These are phyloP conservation scores for Calliopum simillimum DNA, from an alignment of 2,888 invertebrate genomes.

Conservation along the genomic window DNA sequence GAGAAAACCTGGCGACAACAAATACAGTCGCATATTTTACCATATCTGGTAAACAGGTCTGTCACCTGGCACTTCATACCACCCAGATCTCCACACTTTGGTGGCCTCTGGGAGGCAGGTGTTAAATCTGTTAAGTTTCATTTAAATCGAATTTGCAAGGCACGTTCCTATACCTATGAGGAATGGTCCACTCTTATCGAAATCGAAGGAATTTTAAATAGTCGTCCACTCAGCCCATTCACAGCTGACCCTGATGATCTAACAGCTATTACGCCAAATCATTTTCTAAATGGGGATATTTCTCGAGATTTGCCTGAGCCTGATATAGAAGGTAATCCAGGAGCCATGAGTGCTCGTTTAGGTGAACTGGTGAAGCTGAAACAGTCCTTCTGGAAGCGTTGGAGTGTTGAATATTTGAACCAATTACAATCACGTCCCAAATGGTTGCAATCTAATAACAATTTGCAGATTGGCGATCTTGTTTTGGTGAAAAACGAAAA, in stretches of 20 bases:
- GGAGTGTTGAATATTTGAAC: slow-evolving; percentile 35
- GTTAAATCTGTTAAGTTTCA: slow-evolving; percentile 35
- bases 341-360: no score
- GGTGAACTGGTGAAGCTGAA: no score
- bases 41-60: no score
- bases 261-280: slow-evolving; percentile 34
- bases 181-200: slow-evolving; percentile 38
- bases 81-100: no score
- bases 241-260: slow-evolving; percentile 43
- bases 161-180: slow-evolving; percentile 36
- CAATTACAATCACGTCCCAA: slow-evolving; percentile 40
- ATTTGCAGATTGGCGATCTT: slow-evolving; percentile 13
- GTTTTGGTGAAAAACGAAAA: slow-evolving; percentile 41
- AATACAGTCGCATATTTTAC: no score
- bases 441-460: slow-evolving; percentile 33
- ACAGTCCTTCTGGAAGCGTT: slow-evolving; percentile 42
- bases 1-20: no score
- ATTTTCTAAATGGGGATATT: slow-evolving; percentile 30
- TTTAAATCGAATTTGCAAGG: slow-evolving; percentile 28
- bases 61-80: no score
- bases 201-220: slow-evolving; percentile 44
- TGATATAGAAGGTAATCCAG: slow-evolving; percentile 18
- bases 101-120: slow-evolving; percentile 35
- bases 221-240: slow-evolving; percentile 42
- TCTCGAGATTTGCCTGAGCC: slow-evolving; percentile 27